Percentiles rank a stretch among this genome's conserved stretches.
Conservation (phyloP, 2,797 vertebrate species). For the Triplophysa yarkandensis region DNA sequence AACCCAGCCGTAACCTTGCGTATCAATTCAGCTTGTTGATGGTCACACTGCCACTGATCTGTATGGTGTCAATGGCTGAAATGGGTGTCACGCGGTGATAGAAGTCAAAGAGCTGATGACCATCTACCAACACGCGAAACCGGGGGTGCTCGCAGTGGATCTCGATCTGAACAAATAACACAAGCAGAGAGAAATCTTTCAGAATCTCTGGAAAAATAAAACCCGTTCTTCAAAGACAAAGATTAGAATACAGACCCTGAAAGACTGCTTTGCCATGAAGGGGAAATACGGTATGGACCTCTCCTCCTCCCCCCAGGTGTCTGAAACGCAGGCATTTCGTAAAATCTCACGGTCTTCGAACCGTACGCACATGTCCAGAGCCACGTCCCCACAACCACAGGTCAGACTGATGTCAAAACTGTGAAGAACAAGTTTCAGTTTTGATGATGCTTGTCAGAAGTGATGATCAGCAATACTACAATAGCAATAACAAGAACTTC, state of each 20-base stretch:
- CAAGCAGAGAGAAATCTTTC: not conserved
- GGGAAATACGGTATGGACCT: constrained; percentile 86
- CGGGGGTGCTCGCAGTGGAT: constrained; percentile 87
- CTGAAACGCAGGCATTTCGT: constrained; percentile 84
- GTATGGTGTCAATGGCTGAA: constrained; percentile 84
- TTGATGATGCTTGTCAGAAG: not conserved
- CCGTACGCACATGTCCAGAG: constrained; percentile 86
- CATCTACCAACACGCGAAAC: constrained; percentile 89
- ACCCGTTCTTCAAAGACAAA: not conserved
- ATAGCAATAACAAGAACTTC: no score
- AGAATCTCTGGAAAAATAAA: not conserved
- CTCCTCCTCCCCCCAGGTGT: constrained; percentile 84
- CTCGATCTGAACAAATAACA: constrained; percentile 79
- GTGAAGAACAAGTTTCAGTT: not conserved
- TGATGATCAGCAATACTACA: no score
- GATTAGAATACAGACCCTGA: constrained; percentile 77
- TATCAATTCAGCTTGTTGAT: constrained; percentile 90
- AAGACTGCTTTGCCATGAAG: constrained; percentile 91
- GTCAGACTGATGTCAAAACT: constrained; percentile 93
- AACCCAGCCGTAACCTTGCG: not conserved
- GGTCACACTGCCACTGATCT: constrained; percentile 87
- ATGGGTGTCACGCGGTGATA: constrained; percentile 84
- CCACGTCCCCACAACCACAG: constrained; percentile 85
- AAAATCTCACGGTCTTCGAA: constrained; percentile 87
- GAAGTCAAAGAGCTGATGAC: constrained; percentile 92